Percentiles rank a stretch among this genome's conserved stretches.
phyloP scores from a whole-genome alignment of 2,797 vertebrate species.

The Cirrhinus molitorella region DNA sequence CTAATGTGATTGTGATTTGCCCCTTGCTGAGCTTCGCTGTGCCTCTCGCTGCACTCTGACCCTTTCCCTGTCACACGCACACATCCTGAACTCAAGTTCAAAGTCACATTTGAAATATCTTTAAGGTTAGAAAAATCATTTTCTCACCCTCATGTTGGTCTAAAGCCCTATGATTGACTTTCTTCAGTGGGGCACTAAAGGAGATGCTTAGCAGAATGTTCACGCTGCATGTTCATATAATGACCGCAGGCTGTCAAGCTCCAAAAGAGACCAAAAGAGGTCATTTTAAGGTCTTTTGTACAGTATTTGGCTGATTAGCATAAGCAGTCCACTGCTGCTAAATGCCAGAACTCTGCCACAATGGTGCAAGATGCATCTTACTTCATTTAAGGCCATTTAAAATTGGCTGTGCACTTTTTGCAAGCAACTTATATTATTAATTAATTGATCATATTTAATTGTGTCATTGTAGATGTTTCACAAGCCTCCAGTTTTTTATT shows the following conservation, averaged over 20 bases:
- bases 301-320: background rate
- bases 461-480: background rate
- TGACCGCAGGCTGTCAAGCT: slow-evolving; percentile 11
- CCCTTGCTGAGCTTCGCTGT: slow-evolving; percentile 75
- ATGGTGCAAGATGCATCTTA: background rate
- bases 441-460: background rate
- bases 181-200: background rate
- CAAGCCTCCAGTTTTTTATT: background rate
- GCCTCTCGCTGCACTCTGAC: slow-evolving; percentile 66
- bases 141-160: background rate
- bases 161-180: background rate
- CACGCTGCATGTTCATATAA: background rate
- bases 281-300: background rate
- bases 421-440: no score
- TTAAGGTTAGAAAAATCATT: background rate
- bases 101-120: slow-evolving; percentile 58
- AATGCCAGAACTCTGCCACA: no score
- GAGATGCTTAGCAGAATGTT: slow-evolving; percentile 7
- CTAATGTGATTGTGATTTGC: slow-evolving; percentile 70
- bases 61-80: slow-evolving; percentile 61
- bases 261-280: background rate
- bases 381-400: background rate
- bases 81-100: slow-evolving; percentile 45
- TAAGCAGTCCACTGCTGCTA: no score
- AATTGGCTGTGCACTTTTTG: background rate